Conservation (phyloP, 92 coral and sea anemone genomes). For the Pocillopora grandis region DNA sequence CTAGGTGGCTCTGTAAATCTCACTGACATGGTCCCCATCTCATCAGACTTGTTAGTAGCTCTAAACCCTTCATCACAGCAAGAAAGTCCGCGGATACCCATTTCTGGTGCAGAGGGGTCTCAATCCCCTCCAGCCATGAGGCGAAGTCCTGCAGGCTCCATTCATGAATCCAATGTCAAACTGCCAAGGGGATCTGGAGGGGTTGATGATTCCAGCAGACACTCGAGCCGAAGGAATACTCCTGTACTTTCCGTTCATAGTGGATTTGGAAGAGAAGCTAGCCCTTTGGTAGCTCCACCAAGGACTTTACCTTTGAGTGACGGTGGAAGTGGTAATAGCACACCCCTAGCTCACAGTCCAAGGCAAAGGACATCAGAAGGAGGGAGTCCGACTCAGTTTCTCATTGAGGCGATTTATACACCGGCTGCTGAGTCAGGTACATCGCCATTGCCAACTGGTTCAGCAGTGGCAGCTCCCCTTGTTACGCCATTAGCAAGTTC, state of each 20-base stretch:
- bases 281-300: conserved; percentile 1
- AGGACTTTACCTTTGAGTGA: neutral
- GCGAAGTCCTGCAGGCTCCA: conserved; percentile 35
- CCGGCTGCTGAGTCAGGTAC: neutral
- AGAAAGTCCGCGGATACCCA: conserved; percentile 9
- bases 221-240: conserved; percentile 45
- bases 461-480: conserved; percentile 12
- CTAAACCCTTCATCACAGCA: neutral
- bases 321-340: neutral
- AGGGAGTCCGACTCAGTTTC: conserved; percentile 21
- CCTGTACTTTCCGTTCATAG: conserved; percentile 12
- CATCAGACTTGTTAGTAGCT: neutral
- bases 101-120: conserved; percentile 18
- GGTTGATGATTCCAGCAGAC: conserved; percentile 27
- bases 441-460: neutral
- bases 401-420: conserved; percentile 8
- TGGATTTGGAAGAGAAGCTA: conserved; percentile 12
- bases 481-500: neutral
- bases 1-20: conserved; percentile 11
- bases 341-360: conserved; percentile 4
- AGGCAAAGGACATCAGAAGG: conserved; percentile 8
- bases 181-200: neutral
- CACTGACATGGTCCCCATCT: neutral
- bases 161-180: neutral
- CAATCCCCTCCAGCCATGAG: conserved; percentile 13